Evolutionary conservation across 2,113 vertebrate species (phyloP).

Genomic region (Malurus alboscapulatus): DNA sequence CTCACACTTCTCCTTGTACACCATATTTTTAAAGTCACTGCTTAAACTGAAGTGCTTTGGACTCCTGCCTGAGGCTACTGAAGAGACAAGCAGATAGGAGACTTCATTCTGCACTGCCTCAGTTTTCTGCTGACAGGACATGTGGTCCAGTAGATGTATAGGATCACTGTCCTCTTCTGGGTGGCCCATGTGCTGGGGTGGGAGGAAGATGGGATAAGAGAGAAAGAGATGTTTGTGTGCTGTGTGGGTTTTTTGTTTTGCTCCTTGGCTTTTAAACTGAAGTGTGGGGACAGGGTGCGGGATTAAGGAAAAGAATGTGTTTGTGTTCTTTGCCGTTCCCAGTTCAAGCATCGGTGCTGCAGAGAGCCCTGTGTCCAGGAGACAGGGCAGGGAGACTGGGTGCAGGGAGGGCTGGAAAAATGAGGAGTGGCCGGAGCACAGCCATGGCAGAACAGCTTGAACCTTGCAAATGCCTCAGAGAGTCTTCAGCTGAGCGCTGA

Average conservation of each 20-base stretch:
- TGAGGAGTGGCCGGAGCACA: conserved; percentile 15
- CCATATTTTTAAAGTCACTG: conserved; percentile 10
- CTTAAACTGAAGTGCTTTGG: conserved; percentile 23
- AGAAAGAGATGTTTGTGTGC: background rate
- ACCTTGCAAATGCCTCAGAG: background rate
- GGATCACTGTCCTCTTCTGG: background rate
- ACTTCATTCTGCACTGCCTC: background rate
- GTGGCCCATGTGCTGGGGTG: conserved; percentile 13
- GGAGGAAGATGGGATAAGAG: background rate
- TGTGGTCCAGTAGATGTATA: background rate
- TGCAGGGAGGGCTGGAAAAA: background rate
- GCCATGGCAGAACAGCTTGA: background rate
- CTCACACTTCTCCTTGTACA: background rate
- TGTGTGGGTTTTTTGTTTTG: background rate
- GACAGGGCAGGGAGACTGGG: background rate
- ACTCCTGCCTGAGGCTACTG: conserved; percentile 22
- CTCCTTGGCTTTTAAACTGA: conserved; percentile 11
- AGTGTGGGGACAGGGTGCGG: background rate
- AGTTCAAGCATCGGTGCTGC: background rate
- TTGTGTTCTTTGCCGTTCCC: background rate
- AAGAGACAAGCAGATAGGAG: conserved; percentile 23
- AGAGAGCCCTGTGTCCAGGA: rapidly evolving
- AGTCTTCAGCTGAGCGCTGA: rapidly evolving
- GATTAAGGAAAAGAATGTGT: conserved; percentile 38
- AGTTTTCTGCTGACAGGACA: background rate